Evolutionary conservation across 2,888 invertebrate genomes (phyloP).

Genomic region (Ormyrus nitidulus): DNA sequence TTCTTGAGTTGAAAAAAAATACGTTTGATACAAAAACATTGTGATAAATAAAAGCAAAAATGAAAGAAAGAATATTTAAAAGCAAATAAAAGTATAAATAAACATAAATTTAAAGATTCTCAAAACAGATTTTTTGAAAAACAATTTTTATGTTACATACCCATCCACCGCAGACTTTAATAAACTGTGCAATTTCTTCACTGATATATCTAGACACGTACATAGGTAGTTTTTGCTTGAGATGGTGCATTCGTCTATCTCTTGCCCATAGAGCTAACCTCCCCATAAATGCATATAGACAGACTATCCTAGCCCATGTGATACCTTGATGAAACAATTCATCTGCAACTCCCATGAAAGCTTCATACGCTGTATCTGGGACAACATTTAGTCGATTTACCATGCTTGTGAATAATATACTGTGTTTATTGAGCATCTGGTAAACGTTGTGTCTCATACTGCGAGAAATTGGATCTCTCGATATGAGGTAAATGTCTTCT

Average conservation of each 20-base stretch:
- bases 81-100: too few species aligned
- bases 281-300: constrained; percentile 75
- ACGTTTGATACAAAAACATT: too few species aligned
- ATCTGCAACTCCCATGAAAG: constrained; percentile 74
- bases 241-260: constrained; percentile 71
- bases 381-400: constrained; percentile 74
- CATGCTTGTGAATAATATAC: constrained; percentile 76
- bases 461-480: constrained; percentile 74
- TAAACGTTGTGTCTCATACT: constrained; percentile 75
- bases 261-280: constrained; percentile 73
- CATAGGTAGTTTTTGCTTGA: constrained; percentile 71
- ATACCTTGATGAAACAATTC: constrained; percentile 75
- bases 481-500: constrained; percentile 72
- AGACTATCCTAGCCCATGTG: constrained; percentile 75
- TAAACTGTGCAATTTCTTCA: constrained; percentile 74
- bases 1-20: too few species aligned
- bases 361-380: constrained; percentile 74
- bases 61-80: too few species aligned
- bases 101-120: background rate
- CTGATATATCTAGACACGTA: constrained; percentile 75
- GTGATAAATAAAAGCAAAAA: too few species aligned
- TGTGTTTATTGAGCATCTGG: constrained; percentile 75
- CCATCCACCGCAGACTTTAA: constrained; percentile 76
- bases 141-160: constrained; percentile 64
- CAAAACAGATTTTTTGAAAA: background rate